Base-by-base conservation (phyloP, 2,888 invertebrate genomes). In the Eugnorisma glareosa region DNA sequence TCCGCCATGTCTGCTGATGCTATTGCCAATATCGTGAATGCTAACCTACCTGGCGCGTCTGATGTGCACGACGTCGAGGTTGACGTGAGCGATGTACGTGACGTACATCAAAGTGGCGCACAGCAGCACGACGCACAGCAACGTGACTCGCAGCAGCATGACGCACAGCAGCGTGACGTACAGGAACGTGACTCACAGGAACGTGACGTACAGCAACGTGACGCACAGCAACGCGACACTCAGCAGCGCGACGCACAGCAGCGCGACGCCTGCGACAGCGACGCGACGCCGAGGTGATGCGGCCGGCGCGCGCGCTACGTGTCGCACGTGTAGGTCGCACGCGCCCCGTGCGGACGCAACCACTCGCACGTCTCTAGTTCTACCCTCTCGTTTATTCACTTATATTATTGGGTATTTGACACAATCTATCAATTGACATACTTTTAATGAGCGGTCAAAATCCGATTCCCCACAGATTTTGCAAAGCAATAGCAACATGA, bases 1-100 rank as follows among this genome's bases (percentile, higher is more conserved):
- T 93, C 92, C 83, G 90, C 88, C 86, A 94, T 95, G 94, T 89
- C 94, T 68, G 91, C 94, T 48, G 91, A 85, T 83, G 92, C 91
- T 77, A 89, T 93, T 88, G 94, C 94, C 75, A 91, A 91, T 90
- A 89, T 94, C 85, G 92, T 93, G 73, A 91, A 89, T 86, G 90
- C 90, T 51, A 90, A 91, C 89, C 86, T 90, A 59, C 83, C 85
- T 40, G 87, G 81, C 75, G 77, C 72, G 71, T 40, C 72, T 31
- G 66, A 10, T 35, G 67, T 45, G 69, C 15, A 40, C 21, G 64
- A 71, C 73, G 67, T 69, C 72, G 54, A 75, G 54, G 75, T 57
- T 45, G 51, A 31, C 57, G 66, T 28, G 24, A 18, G 48, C 31
- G 75, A 51, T 28, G 51, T 24, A 18, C 15, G 48, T 1, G 66